A percentile compares a stretch with the other conserved stretches of the same genome.
Conservation (phyloP, 2,888 invertebrate species). For the Acleris holmiana region DNA sequence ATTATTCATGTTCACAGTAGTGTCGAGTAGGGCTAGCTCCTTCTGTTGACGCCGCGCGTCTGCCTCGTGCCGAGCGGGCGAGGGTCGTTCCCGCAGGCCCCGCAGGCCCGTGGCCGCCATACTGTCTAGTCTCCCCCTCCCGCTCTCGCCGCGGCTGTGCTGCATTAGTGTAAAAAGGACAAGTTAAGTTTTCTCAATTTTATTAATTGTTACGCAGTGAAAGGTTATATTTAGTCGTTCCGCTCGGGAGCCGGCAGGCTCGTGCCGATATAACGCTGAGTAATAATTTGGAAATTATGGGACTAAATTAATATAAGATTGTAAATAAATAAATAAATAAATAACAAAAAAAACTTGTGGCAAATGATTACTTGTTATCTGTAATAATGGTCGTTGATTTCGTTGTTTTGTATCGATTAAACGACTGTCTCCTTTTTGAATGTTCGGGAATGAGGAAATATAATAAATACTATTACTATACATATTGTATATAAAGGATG, state of each 20-base stretch:
- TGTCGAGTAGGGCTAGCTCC: slow-evolving; percentile 34
- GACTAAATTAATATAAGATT: slow-evolving; percentile 82
- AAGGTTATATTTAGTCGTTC: slow-evolving; percentile 38
- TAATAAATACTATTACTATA: slow-evolving; percentile 70
- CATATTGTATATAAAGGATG: slow-evolving; percentile 82
- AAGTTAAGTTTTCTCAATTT: slow-evolving; percentile 73
- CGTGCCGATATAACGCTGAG: slow-evolving; percentile 49
- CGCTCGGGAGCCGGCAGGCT: slow-evolving; percentile 37
- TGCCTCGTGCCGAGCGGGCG: neutral
- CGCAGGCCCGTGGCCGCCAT: too few species aligned
- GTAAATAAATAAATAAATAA: slow-evolving; percentile 79
- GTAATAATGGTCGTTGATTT: slow-evolving; percentile 71
- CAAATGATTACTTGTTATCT: slow-evolving; percentile 80
- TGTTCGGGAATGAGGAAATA: slow-evolving; percentile 60
- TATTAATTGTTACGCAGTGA: slow-evolving; percentile 61
- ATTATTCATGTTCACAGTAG: slow-evolving; percentile 51
- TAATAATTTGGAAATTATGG: slow-evolving; percentile 78
- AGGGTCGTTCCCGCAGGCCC: neutral
- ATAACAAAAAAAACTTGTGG: slow-evolving; percentile 71
- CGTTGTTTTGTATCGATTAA: slow-evolving; percentile 71
- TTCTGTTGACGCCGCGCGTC: slow-evolving; percentile 1
- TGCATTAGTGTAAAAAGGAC: slow-evolving; percentile 43
- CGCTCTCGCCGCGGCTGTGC: slow-evolving; percentile 42
- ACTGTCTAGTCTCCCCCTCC: slow-evolving; percentile 30
- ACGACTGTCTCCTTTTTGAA: slow-evolving; percentile 63